Conservation (phyloP, 2,797 vertebrate genomes). For the Oryzias dopingdopingensis region DNA sequence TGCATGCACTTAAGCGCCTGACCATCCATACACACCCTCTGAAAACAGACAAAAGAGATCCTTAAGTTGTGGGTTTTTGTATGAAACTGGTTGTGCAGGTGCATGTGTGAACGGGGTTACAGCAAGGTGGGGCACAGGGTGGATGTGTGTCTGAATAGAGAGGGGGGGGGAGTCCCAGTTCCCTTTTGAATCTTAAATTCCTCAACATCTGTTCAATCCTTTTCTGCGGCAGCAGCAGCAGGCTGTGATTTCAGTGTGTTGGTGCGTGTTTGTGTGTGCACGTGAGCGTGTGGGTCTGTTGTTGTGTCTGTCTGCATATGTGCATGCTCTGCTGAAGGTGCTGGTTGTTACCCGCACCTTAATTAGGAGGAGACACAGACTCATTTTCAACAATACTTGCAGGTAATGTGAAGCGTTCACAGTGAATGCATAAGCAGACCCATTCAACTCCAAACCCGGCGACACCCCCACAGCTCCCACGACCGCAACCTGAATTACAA, state of each 20-base stretch:
- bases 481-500: conserved; percentile 42
- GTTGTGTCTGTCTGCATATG: conserved; percentile 55
- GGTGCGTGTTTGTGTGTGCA: conserved; percentile 22
- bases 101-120: conserved; percentile 24
- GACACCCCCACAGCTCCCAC: conserved; percentile 8
- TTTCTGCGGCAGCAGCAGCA: conserved; percentile 59
- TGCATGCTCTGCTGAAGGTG: conserved; percentile 69
- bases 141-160: conserved; percentile 11
- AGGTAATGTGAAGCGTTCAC: conserved; percentile 53
- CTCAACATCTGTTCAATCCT: conserved; percentile 87
- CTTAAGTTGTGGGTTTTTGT: conserved; percentile 39
- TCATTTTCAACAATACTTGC: conserved; percentile 63
- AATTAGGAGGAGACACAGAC: conserved; percentile 72
- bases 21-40: conserved; percentile 2
- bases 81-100: conserved; percentile 36
- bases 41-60: conserved; percentile 28
- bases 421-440: conserved; percentile 44
- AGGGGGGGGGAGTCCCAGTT: conserved; percentile 72
- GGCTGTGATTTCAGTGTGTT: conserved; percentile 56
- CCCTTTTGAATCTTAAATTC: conserved; percentile 87
- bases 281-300: conserved; percentile 16
- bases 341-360: conserved; percentile 72
- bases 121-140: conserved; percentile 60
- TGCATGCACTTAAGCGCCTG: conserved; percentile 17
- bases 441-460: conserved; percentile 40